Evolutionary conservation across 1,140 invertebrate species (phyloP).

Genomic region (Ceratosolen solmsi): DNA sequence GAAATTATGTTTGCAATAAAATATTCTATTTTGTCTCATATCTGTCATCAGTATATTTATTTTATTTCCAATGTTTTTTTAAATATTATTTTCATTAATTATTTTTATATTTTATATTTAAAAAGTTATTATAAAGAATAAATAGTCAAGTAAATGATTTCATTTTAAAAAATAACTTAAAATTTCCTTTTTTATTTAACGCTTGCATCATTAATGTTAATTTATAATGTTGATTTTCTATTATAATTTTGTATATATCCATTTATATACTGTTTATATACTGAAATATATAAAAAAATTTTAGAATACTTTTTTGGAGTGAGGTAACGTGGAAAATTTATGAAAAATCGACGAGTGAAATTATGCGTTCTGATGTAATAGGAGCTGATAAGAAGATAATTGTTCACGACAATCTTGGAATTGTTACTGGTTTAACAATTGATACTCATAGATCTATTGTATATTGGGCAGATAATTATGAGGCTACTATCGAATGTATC

Average conservation of each 20-base stretch:
- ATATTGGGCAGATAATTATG: conserved; percentile 84
- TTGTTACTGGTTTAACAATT: conserved; percentile 81
- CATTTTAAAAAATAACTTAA: too few species aligned
- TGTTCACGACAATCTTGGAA: conserved; percentile 75
- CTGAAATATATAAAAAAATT: neutral
- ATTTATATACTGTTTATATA: too few species aligned
- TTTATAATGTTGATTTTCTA: too few species aligned
- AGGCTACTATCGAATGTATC: conserved; percentile 80
- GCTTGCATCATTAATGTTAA: too few species aligned
- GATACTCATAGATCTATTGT: conserved; percentile 79
- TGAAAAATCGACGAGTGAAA: conserved; percentile 70
- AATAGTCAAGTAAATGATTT: too few species aligned
- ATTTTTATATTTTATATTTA: too few species aligned
- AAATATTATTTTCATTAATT: too few species aligned
- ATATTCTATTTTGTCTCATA: conserved; percentile 67
- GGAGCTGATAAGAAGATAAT: conserved; percentile 77
- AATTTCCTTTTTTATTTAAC: too few species aligned
- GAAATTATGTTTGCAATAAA: conserved; percentile 67
- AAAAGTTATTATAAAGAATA: too few species aligned
- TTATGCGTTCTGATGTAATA: conserved; percentile 80
- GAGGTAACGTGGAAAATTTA: conserved; percentile 66
- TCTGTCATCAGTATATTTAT: too few species aligned
- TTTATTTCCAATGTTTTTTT: too few species aligned
- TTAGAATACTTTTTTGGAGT: conserved; percentile 75
- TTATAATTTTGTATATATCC: too few species aligned